Conservation (phyloP, 2,113 vertebrate species). For the Climacteris rufus region DNA sequence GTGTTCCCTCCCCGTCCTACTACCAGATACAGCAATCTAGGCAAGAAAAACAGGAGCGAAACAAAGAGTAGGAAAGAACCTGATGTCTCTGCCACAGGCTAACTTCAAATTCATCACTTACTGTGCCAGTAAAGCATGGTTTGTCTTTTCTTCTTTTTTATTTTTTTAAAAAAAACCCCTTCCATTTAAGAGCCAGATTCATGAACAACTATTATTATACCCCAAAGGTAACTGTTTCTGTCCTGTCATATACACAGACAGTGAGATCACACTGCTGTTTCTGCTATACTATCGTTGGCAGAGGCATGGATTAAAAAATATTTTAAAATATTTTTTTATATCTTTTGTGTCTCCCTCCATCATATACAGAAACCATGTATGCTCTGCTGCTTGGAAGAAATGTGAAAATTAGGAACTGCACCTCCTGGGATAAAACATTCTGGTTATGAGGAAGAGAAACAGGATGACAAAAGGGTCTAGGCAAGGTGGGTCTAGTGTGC, state of each 20-base stretch:
- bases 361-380: neutral
- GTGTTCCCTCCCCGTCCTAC: neutral
- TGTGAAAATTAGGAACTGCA: neutral
- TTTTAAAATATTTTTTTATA: neutral
- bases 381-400: neutral
- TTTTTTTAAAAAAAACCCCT: neutral
- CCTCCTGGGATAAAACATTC: neutral
- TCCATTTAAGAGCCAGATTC: neutral
- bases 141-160: neutral
- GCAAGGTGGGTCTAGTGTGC: neutral
- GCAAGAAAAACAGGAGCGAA: neutral
- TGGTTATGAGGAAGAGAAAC: neutral
- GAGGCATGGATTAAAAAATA: neutral
- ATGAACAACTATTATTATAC: neutral
- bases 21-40: fast-evolving
- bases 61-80: neutral
- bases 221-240: neutral
- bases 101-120: neutral
- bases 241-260: neutral
- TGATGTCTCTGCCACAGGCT: neutral
- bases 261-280: neutral
- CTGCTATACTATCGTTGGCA: neutral
- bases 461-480: neutral
- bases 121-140: neutral
- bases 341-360: neutral